Conservation (phyloP, 2,888 invertebrate genomes). For the Drosophila neotestacea region DNA sequence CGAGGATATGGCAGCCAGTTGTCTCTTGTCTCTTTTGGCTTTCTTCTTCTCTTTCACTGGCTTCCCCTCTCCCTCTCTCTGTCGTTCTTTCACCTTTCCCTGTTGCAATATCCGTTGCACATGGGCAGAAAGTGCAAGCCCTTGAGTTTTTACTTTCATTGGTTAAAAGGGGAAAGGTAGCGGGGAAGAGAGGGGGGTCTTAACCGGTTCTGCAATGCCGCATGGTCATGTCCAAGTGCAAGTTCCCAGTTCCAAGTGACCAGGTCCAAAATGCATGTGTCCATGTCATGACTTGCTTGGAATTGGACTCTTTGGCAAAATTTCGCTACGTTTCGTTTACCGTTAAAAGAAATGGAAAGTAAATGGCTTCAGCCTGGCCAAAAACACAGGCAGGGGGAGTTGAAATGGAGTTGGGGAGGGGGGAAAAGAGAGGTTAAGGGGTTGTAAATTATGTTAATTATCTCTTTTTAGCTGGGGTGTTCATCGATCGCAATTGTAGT, state of each 20-base stretch:
- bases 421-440: background rate
- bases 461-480: slow-evolving; percentile 56
- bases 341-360: slow-evolving; percentile 79
- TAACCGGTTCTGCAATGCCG: slow-evolving; percentile 53
- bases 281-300: slow-evolving; percentile 51
- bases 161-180: slow-evolving; percentile 18
- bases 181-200: background rate
- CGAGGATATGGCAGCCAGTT: slow-evolving; percentile 54
- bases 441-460: slow-evolving; percentile 76
- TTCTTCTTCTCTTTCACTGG: slow-evolving; percentile 10
- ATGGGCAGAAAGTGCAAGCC: slow-evolving; percentile 84
- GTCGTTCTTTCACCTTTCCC: background rate
- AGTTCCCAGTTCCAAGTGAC: slow-evolving; percentile 44
- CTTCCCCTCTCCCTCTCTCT: background rate
- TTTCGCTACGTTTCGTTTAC: slow-evolving; percentile 67
- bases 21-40: slow-evolving; percentile 11
- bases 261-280: slow-evolving; percentile 41
- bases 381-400: slow-evolving; percentile 12
- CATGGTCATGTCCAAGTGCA: slow-evolving; percentile 42
- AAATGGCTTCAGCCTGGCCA: slow-evolving; percentile 46
- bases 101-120: slow-evolving; percentile 29
- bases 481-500: slow-evolving; percentile 27
- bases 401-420: background rate
- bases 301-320: slow-evolving; percentile 55
- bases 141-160: slow-evolving; percentile 85